Conservation (phyloP, 2,113 vertebrate genomes). For the Odocoileus hemionus region DNA sequence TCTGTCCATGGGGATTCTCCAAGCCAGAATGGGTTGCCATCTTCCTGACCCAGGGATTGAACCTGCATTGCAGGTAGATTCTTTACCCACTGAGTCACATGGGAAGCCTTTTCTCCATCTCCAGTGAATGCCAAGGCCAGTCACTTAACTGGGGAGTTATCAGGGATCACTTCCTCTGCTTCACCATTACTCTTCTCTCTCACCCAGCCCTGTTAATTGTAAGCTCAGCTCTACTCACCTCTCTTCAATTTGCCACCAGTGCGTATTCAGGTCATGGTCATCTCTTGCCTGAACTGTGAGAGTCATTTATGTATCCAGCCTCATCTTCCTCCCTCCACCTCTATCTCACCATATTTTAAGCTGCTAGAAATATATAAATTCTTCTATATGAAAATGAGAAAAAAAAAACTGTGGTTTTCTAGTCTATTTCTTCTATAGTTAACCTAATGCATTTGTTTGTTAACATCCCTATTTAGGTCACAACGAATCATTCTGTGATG, state of each 20-base stretch:
- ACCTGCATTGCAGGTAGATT: not conserved
- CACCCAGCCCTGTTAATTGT: not conserved
- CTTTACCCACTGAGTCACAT: not conserved
- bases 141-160: not conserved
- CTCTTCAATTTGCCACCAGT: not conserved
- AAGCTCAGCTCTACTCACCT: not conserved
- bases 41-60: not conserved
- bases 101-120: not conserved
- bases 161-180: not conserved
- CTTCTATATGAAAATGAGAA: not conserved
- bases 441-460: not conserved
- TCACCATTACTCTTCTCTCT: not conserved
- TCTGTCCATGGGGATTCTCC: not conserved
- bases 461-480: slow-evolving; percentile 50
- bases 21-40: not conserved
- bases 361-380: not conserved
- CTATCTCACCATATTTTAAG: not conserved
- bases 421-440: not conserved
- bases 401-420: not conserved
- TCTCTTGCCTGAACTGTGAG: not conserved
- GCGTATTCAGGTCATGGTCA: no score
- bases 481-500: slow-evolving; percentile 75
- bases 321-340: no score
- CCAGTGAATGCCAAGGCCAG: not conserved
- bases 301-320: not conserved